Evolutionary conservation across 2,888 invertebrate genomes (phyloP).

Genomic region (Coleophora flavipennella): DNA sequence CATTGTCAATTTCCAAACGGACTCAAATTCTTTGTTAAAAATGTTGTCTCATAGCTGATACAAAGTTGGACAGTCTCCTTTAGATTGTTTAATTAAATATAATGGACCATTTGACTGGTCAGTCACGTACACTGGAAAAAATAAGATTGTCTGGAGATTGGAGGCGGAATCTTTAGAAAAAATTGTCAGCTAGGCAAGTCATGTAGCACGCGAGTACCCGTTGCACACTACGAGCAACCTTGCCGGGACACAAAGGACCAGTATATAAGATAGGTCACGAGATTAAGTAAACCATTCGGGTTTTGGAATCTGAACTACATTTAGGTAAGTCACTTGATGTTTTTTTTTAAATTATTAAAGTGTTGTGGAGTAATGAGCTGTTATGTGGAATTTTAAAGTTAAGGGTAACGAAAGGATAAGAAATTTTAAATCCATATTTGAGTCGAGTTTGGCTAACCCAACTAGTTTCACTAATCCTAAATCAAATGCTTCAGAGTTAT

Average conservation of each 20-base stretch:
- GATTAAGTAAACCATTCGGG: background rate
- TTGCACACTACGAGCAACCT: constrained; percentile 2
- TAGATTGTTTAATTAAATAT: too few relatives aligned
- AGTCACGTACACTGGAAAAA: constrained; percentile 4
- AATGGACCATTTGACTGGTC: background rate
- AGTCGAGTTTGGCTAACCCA: too few relatives aligned
- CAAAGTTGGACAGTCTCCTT: too few relatives aligned
- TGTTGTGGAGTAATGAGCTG: too few relatives aligned
- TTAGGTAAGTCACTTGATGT: background rate
- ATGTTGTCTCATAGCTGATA: too few relatives aligned
- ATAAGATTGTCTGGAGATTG: background rate
- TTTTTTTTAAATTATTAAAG: background rate
- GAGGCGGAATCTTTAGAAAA: constrained; percentile 1
- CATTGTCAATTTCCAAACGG: too few relatives aligned
- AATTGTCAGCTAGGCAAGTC: background rate
- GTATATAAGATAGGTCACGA: constrained; percentile 1
- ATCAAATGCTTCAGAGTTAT: too few relatives aligned
- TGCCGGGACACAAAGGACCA: constrained; percentile 1
- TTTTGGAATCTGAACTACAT: background rate
- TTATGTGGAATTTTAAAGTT: too few relatives aligned
- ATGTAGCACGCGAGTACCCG: background rate
- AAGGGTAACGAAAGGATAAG: too few relatives aligned
- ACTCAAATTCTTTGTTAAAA: too few relatives aligned
- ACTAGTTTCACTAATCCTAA: too few relatives aligned
- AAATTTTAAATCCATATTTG: too few relatives aligned